Conservation (phyloP, 1,140 invertebrate genomes). For the Psilanteris sp. region DNA sequence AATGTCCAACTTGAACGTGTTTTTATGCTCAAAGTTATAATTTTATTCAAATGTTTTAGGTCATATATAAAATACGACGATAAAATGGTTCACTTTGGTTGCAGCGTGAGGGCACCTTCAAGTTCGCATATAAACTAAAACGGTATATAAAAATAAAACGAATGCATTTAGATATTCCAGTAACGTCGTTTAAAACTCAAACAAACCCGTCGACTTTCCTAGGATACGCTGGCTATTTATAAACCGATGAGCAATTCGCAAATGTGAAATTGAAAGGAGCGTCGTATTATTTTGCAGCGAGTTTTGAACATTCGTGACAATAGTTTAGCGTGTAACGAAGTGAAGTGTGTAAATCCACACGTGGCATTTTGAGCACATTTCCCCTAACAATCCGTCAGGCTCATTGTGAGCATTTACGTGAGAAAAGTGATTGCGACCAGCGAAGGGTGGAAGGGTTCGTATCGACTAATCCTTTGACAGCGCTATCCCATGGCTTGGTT, state of each 20-base stretch:
- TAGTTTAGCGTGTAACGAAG: conserved; percentile 23
- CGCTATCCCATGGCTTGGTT: not conserved
- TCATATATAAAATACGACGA: no score
- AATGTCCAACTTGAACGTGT: no score
- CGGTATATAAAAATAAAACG: no score
- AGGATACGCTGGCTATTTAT: no score
- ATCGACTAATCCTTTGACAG: conserved; percentile 5
- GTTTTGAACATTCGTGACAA: conserved; percentile 24
- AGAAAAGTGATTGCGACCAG: conserved; percentile 49
- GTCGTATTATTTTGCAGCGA: conserved; percentile 3
- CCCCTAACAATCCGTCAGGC: conserved; percentile 43
- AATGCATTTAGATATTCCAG: no score
- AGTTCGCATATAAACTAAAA: no score
- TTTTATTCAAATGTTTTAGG: no score
- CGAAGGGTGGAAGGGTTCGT: conserved; percentile 30
- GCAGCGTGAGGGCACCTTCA: no score
- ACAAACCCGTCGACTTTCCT: no score
- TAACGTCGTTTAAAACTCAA: no score
- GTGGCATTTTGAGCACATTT: conserved; percentile 46
- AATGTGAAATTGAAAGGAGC: not conserved
- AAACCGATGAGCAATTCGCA: not conserved
- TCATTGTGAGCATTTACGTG: conserved; percentile 51
- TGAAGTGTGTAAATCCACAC: conserved; percentile 40
- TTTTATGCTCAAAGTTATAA: no score
- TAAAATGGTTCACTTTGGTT: no score